A percentile compares a stretch with the other conserved stretches of the same genome.
Conservation (phyloP, 2,797 vertebrate species). For the Chiloscyllium punctatum region DNA sequence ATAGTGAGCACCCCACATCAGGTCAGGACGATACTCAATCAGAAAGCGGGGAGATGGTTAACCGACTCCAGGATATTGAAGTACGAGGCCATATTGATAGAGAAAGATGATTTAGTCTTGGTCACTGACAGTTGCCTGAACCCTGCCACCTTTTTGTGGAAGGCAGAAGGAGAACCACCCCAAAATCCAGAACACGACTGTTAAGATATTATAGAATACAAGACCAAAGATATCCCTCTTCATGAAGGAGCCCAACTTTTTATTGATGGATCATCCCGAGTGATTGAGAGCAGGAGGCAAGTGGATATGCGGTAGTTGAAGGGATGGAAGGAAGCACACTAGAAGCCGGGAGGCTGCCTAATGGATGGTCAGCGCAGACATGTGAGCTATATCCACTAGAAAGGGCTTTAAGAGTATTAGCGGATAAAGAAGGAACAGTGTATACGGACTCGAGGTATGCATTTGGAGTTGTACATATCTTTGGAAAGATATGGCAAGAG, state of each 20-base stretch:
- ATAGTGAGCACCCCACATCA: too few species aligned
- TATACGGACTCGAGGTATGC: neutral
- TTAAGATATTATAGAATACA: neutral
- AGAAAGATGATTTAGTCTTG: neutral
- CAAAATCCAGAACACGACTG: neutral
- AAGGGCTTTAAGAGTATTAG: neutral
- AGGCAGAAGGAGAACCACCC: neutral
- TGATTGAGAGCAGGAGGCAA: neutral
- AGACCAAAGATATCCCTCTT: neutral
- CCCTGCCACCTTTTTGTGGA: neutral
- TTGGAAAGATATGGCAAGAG: neutral
- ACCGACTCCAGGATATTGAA: neutral
- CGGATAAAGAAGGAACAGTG: neutral
- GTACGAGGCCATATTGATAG: neutral
- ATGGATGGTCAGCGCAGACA: neutral
- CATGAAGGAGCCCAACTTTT: too few species aligned
- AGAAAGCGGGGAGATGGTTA: neutral
- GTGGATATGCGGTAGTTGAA: neutral
- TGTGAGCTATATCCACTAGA: neutral
- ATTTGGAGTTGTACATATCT: too few species aligned
- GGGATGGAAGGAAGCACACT: neutral
- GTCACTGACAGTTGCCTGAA: neutral
- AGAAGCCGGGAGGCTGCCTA: neutral
- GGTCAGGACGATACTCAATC: neutral
- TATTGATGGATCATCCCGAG: too few species aligned